Evolutionary conservation across 2,797 vertebrate species (phyloP).

Genomic region (Antrozous pallidus): DNA sequence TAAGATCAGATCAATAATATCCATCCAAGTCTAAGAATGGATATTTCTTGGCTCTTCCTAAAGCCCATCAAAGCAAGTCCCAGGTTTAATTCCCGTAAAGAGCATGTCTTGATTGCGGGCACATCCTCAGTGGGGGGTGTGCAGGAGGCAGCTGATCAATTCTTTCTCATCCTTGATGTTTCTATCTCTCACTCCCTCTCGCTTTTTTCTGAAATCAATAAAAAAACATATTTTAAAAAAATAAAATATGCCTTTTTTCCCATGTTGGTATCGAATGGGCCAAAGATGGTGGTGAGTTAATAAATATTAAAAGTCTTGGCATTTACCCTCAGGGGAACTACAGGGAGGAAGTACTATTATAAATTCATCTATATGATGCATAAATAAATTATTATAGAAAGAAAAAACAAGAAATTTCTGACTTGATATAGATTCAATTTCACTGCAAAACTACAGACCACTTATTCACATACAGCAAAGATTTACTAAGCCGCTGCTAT

Average conservation of each 20-base stretch:
- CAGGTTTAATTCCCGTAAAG: too few relatives aligned
- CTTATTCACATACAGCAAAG: conserved; percentile 26
- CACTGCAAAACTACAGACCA: neutral
- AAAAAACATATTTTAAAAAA: too few relatives aligned
- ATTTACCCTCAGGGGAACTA: neutral
- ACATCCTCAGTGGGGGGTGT: too few relatives aligned
- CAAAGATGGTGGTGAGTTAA: neutral
- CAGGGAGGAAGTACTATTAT: neutral
- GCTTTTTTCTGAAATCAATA: too few relatives aligned
- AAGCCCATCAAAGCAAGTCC: neutral
- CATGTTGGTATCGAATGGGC: neutral
- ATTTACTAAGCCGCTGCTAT: neutral
- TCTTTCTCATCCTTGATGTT: too few relatives aligned
- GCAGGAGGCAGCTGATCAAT: too few relatives aligned
- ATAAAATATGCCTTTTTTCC: neutral
- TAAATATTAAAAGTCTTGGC: conserved; percentile 38
- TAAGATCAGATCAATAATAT: too few relatives aligned
- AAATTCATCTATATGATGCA: neutral
- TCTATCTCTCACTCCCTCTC: too few relatives aligned
- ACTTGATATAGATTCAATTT: conserved; percentile 11
- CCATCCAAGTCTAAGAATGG: neutral
- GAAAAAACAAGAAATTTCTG: conserved; percentile 35
- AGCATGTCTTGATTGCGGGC: too few relatives aligned
- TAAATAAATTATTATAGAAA: conserved; percentile 46
- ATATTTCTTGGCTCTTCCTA: neutral